Base-by-base conservation (phyloP, 2,888 invertebrate species). In the Acholoe squamosa region DNA sequence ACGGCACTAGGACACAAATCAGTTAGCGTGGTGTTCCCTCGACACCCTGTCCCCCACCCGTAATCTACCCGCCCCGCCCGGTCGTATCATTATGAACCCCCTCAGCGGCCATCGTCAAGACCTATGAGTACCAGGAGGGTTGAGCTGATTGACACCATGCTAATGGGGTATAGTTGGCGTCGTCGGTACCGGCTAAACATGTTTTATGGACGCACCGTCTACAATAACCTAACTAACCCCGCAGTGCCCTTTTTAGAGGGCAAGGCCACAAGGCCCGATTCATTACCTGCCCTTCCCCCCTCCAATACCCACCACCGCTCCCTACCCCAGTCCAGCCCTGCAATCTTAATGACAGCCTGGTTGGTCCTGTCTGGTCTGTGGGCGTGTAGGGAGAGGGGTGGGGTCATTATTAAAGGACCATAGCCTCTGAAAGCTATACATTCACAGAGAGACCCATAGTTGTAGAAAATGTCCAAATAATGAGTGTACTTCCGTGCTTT, bases 221-320 rank as follows among this genome's bases (percentile, higher is more conserved):
- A 86, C 86, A 86, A 86, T 86, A 86, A 86, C 86, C 86, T 86
- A 86, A 86, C 86, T 56, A 86, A 52, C 86, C 86, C 56, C 31
- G 28, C 54, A 22, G 86, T 25, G 52, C 28, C 56, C 86, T 33
- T 76, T 86, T 86, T 25, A 86, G 52, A 86, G 86, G 33, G 0
- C n/a, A 28, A 19, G 86, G 54, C 28, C 28, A 28, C 16, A 7
- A 25, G 31, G n/a, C 52, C 22, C 25, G 43, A 80, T 80, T 80
- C 80, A 80, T 80, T 80, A 80, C 80, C 33, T 16, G 25, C 25
- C n/a, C 25, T 14, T 16, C 76, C 76, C 76, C 3, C 61, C 61
- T n/a, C 61, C 61, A 22, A 19, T 25, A 5, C 61, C 25, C 5
- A 5, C 61, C 61, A 25, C 61, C 61, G 1, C 25, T 25, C 16